A percentile compares a stretch with the other conserved stretches of the same genome.
phyloP scores from a whole-genome alignment of 2,113 vertebrate species.

The Istiophorus platypterus region DNA sequence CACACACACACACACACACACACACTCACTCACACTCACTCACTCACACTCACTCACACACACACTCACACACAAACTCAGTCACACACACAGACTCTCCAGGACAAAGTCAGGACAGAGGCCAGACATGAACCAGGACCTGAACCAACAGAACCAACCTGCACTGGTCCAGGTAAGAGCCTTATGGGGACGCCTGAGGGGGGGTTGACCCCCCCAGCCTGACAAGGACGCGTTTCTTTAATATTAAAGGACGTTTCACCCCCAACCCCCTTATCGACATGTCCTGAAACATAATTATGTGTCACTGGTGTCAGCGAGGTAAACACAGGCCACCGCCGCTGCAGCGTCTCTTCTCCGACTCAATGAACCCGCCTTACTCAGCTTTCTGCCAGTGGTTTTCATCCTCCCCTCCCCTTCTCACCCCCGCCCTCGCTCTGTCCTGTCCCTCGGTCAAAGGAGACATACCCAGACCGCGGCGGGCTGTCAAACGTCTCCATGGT shows the following conservation, averaged over 20 bases:
- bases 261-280: no score
- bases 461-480: constrained; percentile 49
- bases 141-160: background rate
- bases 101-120: background rate
- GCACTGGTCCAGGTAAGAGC: background rate
- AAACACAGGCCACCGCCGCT: no score
- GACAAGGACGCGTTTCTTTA: no score
- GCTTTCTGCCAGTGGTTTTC: background rate
- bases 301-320: no score
- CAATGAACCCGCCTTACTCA: background rate
- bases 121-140: constrained; percentile 10
- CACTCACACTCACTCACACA: background rate
- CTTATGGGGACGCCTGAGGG: no score
- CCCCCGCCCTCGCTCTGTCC: background rate
- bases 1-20: constrained; percentile 6
- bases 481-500: constrained; percentile 78
- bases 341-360: no score
- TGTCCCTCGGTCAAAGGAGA: constrained; percentile 56
- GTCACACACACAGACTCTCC: background rate
- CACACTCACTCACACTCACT: background rate
- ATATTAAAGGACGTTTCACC: no score
- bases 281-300: no score
- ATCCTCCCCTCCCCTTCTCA: background rate
- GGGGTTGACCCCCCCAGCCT: no score
- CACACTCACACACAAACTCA: background rate